Base-by-base conservation (phyloP, 2,113 vertebrate genomes). In the Pleuronectes platessa region DNA sequence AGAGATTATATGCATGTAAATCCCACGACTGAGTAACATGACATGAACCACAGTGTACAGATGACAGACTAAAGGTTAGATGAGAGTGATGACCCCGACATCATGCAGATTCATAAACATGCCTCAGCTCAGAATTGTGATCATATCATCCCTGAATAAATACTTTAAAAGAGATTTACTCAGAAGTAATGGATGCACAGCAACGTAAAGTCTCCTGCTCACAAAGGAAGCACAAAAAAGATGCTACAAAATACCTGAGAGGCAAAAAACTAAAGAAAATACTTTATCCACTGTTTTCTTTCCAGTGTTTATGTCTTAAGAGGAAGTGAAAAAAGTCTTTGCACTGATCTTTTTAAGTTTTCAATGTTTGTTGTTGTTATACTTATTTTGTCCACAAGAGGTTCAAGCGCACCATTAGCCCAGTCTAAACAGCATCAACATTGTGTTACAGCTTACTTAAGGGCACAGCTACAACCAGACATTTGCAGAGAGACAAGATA, bases 1-100 rank as follows among this genome's bases (percentile, higher is more conserved):
- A 65, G 14, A 68, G 74, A 79, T 88, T 80, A 74, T 67, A 5
- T 59, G 54, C 66, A 49, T 76, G 40, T 60, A 75, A 84, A 87
- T 81, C 77, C 78, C 51, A 68, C 59, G 17, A 13, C 54, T 24
- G 31, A 63, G 17, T 64, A 31, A 64, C 21, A 71, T 53, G 71
- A 65, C n/a, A 54, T 65, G 80, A 71, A 14, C 56, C 61, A 63
- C 64, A 47, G 68, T 4, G 45, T 74, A 66, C 24, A 18, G 21
- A 68, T 2, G 3, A 53, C 21, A 26, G 37, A 78, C 58, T 35
- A 61, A 56, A 65, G 14, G 35, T 26, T 51, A 8, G 10, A 71
- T 65, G n/a, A 24, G 23, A 54, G 35, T 12, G 35, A 58, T n/a
- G 53, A 67, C 65, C 14, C 37, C 14, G 24, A 27, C 26, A 53